Base-by-base conservation (phyloP, 2,113 vertebrate species). In the Raja brachyura region DNA sequence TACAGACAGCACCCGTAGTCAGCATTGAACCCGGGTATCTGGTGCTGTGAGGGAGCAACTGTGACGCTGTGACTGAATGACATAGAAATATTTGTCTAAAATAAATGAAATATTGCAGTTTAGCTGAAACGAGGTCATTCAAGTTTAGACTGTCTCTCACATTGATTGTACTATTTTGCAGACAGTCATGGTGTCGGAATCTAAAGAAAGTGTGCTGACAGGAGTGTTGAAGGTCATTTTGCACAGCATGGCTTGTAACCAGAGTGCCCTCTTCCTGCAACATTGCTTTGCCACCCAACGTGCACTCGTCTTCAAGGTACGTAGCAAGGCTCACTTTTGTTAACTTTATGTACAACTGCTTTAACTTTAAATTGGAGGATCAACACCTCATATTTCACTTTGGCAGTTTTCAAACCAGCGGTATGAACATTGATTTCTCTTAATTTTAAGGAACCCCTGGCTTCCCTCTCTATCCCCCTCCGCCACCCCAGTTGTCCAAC, bases 231-330 rank as follows among this genome's bases (percentile, higher is more conserved):
- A 97, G 94, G 98, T 98, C 0, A 96, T 98, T 20, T 95, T 98
- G 28, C 97, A 98, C 94, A 97, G 97, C 94, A 97, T 98, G 96
- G 97, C 97, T 31, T 97, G 97, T 4, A 96, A 97, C 94, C 98
- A 98, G 96, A 98, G 98, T 2, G 97, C 98, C 94, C 95, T 97
- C 94, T 98, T 98, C 94, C 94, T 98, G 94, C 97, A 98, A 94
- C 98, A 98, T n/a, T 97, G 97, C 95, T 97, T 98, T 94, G 98
- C 97, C 93, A 98, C 98, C 94, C 98, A 98, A 94, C 96, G 98
- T 94, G 96, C 98, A 9, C 95, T 98, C 5, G 98, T 98, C 83
- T 97, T 96, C 94, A 98, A 98, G 97, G 98, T 97, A 78, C 95
- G 96, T 31, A 18, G 0, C 77, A 39, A 9, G 39, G 25, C 39